Conservation (phyloP, 2,113 vertebrate genomes). For the Plecotus auritus region DNA sequence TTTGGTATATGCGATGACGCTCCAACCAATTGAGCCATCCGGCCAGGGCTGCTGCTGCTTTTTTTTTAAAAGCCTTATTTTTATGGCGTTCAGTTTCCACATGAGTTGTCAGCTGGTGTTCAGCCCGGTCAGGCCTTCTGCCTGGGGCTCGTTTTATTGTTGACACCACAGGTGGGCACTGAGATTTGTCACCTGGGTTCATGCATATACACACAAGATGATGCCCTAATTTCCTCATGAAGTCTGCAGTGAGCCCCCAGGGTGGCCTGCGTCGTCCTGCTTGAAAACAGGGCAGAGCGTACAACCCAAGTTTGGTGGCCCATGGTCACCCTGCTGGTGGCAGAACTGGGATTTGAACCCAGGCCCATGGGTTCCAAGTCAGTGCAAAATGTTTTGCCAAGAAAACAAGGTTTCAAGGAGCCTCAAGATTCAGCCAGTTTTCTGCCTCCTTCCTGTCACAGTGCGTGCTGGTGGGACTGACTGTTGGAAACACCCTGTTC, state of each 20-base stretch:
- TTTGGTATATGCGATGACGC: neutral
- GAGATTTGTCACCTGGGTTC: neutral
- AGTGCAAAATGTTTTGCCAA: neutral
- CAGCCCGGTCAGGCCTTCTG: neutral
- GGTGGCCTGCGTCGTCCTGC: neutral
- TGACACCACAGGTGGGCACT: rapidly evolving
- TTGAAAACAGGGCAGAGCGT: neutral
- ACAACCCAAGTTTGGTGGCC: too few relatives aligned
- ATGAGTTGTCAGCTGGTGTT: neutral
- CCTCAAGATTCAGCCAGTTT: too few relatives aligned
- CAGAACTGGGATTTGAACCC: neutral
- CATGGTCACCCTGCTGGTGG: neutral
- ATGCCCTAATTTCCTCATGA: neutral
- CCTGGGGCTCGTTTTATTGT: neutral
- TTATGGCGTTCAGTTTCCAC: neutral
- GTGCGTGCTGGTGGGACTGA: neutral
- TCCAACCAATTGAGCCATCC: neutral
- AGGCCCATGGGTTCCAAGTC: neutral
- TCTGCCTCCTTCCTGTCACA: neutral
- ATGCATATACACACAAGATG: rapidly evolving
- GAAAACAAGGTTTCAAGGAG: neutral
- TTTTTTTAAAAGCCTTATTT: neutral
- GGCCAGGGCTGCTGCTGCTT: neutral
- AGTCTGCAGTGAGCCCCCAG: neutral
- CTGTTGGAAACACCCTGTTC: neutral